Conservation (phyloP, 2,113 vertebrate genomes). For the Chaetodon auriga region DNA sequence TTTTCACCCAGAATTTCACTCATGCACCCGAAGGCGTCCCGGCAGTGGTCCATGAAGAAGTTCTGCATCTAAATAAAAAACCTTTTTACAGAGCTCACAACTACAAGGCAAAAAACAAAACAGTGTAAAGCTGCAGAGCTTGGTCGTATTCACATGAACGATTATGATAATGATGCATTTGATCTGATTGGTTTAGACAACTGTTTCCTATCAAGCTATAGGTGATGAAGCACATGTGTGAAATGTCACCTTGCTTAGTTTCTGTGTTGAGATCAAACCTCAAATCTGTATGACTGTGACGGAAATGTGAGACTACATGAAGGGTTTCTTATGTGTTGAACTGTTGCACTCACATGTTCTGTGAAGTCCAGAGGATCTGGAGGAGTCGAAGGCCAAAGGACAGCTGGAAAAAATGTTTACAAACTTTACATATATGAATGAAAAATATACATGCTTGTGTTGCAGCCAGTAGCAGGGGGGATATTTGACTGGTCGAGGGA, state of each 20-base stretch:
- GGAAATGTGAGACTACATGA: background rate
- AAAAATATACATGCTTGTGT: no score
- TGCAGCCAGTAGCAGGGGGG: no score
- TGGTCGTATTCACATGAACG: background rate
- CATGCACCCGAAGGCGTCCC: slow-evolving; percentile 85
- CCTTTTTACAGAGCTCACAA: background rate
- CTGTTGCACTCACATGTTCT: slow-evolving; percentile 76
- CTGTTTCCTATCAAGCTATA: background rate
- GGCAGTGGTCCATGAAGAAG: slow-evolving; percentile 83
- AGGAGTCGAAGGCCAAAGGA: background rate
- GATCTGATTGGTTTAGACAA: background rate
- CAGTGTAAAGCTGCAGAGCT: background rate
- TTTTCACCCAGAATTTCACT: slow-evolving; percentile 79
- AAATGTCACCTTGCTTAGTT: background rate
- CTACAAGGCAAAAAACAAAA: background rate
- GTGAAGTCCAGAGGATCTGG: slow-evolving; percentile 70
- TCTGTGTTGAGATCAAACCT: background rate
- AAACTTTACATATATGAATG: background rate
- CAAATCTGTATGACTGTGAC: background rate
- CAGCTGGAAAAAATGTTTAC: slow-evolving; percentile 33
- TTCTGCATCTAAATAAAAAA: slow-evolving; percentile 82
- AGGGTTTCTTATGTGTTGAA: background rate
- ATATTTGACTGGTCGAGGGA: no score
- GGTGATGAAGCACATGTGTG: background rate
- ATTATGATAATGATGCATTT: background rate